Conservation (phyloP, 2,888 invertebrate species). For the Criorhina ranunculi region DNA sequence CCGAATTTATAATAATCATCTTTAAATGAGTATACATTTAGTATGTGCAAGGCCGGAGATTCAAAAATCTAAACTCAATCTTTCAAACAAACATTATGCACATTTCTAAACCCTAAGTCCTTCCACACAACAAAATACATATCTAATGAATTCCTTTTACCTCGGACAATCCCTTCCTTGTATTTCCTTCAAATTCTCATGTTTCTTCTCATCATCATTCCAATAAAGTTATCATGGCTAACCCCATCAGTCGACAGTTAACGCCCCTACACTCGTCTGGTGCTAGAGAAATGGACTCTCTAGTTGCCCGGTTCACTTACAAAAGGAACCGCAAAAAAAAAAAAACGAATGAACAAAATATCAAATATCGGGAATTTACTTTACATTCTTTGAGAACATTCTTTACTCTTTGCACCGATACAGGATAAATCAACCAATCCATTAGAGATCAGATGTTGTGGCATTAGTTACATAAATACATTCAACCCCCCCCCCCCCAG, state of each 20-base stretch:
- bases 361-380: constrained; percentile 71
- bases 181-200: constrained; percentile 38
- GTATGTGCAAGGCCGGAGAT: no score
- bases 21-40: no score
- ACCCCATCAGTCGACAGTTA: constrained; percentile 28
- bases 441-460: constrained; percentile 76
- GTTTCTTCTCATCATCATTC: constrained; percentile 20
- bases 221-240: constrained; percentile 16
- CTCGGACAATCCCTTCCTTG: constrained; percentile 25
- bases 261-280: constrained; percentile 6
- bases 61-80: no score
- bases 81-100: constrained; percentile 16
- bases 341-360: constrained; percentile 40
- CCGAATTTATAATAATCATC: no score
- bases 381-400: constrained; percentile 63
- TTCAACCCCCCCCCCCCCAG: constrained; percentile 2
- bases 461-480: constrained; percentile 72
- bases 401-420: constrained; percentile 33
- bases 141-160: constrained; percentile 51
- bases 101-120: constrained; percentile 17
- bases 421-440: constrained; percentile 74
- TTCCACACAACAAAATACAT: constrained; percentile 1
- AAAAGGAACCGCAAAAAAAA: constrained; percentile 63
- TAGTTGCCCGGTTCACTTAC: constrained; percentile 49
- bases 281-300: constrained; percentile 18